Percentiles rank a stretch among this genome's conserved stretches.
These are phyloP conservation scores for Marcusenius ussheri DNA, from an alignment of 2,113 vertebrate species.

Conservation along the genomic window DNA sequence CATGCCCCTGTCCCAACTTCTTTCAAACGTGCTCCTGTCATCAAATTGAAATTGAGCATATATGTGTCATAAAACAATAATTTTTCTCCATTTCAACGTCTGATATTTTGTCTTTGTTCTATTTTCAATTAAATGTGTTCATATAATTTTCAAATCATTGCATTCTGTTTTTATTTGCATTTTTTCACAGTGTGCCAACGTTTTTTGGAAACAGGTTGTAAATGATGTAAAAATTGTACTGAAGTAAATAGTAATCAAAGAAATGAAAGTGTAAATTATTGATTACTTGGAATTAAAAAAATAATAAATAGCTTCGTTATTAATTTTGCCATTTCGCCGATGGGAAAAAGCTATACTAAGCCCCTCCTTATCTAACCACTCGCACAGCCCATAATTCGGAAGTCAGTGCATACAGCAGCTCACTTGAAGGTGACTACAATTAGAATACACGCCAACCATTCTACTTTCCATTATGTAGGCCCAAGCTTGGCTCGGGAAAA, in stretches of 20 bases:
- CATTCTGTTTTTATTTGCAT: not conserved
- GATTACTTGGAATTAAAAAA: not conserved
- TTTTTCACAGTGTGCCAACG: not conserved
- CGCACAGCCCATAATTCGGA: not conserved
- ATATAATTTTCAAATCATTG: not conserved
- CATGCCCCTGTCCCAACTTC: no score
- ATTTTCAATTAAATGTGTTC: not conserved
- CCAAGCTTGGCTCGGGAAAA: not conserved
- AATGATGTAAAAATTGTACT: not conserved
- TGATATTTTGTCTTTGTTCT: not conserved
- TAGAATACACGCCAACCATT: not conserved
- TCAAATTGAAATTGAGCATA: no score
- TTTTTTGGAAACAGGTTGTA: not conserved
- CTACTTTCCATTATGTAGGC: not conserved
- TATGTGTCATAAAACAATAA: not conserved
- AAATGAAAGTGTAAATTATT: not conserved
- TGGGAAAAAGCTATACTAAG: not conserved
- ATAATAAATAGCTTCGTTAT: not conserved
- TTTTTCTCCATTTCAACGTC: not conserved
- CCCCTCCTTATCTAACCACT: not conserved
- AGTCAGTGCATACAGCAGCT: not conserved
- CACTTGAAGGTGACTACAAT: not conserved
- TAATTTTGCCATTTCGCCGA: not conserved
- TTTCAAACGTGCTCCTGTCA: no score
- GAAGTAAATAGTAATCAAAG: not conserved